These are phyloP conservation scores for Gopherus evgoodei DNA, from an alignment of 2,113 vertebrate species.

Conservation along the genomic window DNA sequence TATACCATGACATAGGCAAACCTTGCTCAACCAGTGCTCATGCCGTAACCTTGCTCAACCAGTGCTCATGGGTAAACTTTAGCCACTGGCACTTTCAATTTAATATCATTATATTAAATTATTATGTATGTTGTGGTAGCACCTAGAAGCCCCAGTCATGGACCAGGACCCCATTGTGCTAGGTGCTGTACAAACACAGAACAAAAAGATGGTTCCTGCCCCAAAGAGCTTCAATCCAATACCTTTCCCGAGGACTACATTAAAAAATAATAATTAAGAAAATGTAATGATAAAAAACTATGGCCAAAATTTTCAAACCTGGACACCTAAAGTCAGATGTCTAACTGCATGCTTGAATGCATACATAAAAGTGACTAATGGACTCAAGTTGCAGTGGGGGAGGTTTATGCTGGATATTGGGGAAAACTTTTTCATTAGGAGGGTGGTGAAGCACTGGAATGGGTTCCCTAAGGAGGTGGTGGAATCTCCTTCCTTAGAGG, in stretches of 20 bases:
- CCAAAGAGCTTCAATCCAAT: background rate
- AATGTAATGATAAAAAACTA: background rate
- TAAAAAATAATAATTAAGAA: background rate
- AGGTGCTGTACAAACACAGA: background rate
- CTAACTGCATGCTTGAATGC: slow-evolving; percentile 11
- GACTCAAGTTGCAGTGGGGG: no score
- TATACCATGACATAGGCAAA: no score
- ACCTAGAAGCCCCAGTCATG: background rate
- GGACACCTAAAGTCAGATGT: background rate
- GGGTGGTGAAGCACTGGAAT: no score
- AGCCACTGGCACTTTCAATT: background rate
- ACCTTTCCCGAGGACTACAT: background rate
- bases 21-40: no score
- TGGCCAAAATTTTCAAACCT: background rate
- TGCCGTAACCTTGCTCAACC: background rate
- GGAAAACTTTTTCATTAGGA: no score
- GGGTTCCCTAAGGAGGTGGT: no score
- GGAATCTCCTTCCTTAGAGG: no score
- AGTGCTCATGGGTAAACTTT: background rate
- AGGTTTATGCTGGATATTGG: no score
- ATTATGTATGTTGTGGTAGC: background rate
- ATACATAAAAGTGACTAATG: background rate
- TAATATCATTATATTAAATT: background rate
- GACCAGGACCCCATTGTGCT: background rate
- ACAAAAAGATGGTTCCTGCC: background rate